These are phyloP conservation scores for Phodopus roborovskii DNA, from an alignment of 2,113 vertebrate genomes.

Conservation along the genomic window DNA sequence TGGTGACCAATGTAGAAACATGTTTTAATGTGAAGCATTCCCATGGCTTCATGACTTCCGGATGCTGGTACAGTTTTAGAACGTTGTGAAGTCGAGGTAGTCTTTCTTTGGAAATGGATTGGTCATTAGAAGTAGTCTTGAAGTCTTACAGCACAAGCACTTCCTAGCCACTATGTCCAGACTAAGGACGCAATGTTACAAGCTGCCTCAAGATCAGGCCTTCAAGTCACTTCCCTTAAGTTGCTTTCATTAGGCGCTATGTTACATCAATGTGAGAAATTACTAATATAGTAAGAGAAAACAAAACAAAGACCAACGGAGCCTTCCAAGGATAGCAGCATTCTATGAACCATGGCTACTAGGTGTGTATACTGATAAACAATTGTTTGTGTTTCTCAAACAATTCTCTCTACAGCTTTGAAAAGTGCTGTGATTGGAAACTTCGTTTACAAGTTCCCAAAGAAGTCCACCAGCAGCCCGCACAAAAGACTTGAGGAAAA, in stretches of 20 bases:
- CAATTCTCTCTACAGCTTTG: slow-evolving; percentile 26
- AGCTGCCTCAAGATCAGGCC: not conserved
- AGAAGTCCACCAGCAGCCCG: slow-evolving; percentile 12
- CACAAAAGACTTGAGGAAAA: slow-evolving; percentile 10
- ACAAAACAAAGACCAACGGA: not conserved
- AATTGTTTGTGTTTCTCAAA: not conserved
- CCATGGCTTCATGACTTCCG: not conserved
- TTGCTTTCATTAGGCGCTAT: not conserved
- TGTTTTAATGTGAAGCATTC: not conserved
- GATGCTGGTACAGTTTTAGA: not conserved
- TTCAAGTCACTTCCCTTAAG: not conserved
- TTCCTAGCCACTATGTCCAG: not conserved
- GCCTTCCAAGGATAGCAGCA: not conserved
- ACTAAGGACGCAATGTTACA: not conserved
- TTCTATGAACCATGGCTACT: not conserved
- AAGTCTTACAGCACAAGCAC: not conserved
- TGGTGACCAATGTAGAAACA: not conserved
- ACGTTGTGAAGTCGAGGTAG: not conserved
- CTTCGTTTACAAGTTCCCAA: slow-evolving; percentile 49
- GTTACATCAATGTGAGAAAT: not conserved
- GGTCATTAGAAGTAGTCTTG: not conserved
- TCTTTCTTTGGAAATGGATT: not conserved
- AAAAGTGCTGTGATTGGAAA: slow-evolving; percentile 47
- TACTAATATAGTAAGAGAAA: not conserved
- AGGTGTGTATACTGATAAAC: not conserved